Base-by-base conservation (phyloP, 2,797 vertebrate species). In the Pempheris klunzingeri region DNA sequence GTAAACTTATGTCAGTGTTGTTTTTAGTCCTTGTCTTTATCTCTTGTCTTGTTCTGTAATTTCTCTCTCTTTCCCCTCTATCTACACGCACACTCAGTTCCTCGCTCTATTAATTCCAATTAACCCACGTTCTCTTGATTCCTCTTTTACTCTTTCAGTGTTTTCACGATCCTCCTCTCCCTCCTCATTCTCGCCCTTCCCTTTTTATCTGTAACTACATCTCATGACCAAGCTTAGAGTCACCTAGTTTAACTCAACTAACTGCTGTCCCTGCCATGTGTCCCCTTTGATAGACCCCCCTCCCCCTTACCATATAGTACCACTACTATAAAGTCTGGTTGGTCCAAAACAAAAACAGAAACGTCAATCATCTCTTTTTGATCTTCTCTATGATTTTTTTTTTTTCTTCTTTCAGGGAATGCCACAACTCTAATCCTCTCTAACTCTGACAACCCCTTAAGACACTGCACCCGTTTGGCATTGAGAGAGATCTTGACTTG, bases 401-500 rank as follows among this genome's bases (percentile, higher is more conserved):
- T 32, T 83, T 89, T 92, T 89, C 88, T 90, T 90, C 89, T 93
- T 92, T 85, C 84, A 92, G 90, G 91, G 85, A 94, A 92, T 92
- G 81, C 78, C 88, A 92, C 90, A 92, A 87, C 82, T 90, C 82
- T 86, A 85, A 88, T 87, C 76, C 77, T 92, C 74, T 90, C 80
- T 89, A 91, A 89, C 85, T 89, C 84, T 90, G 77, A 92, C 80
- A 89, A 82, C 88, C 87, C 82, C 81, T 87, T 83, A 87, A 93
- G 84, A 93, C 88, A 94, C 89, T 83, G 91, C 93, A 95, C 88
- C 93, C 90, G 87, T 93, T 91, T 91, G 88, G 92, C 95, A 95
- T 93, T 91, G 90, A 95, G 94, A 96, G 94, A 94, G 83, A 92
- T 88, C 90, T 91, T 87, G 78, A 92, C 83, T 77, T 78, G 34